A percentile compares a stretch with the other conserved stretches of the same genome.
Conservation (phyloP, 2,113 vertebrate genomes). For the Takifugu bimaculatus region DNA sequence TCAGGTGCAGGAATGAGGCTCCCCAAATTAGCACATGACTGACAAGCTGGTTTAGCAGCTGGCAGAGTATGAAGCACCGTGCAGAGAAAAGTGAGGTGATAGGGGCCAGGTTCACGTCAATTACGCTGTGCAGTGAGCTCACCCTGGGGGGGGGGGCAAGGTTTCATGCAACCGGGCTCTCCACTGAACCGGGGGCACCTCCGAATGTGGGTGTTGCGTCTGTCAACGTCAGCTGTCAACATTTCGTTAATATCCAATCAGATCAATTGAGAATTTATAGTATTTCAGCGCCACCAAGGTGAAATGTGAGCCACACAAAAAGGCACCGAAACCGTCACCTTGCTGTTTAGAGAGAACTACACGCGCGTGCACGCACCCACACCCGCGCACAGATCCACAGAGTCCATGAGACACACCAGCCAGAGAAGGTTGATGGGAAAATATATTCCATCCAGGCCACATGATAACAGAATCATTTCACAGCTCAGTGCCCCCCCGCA, state of each 20-base stretch:
- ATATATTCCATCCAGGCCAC: slow-evolving; percentile 87
- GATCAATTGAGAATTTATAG: too few species aligned
- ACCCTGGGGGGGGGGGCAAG: too few species aligned
- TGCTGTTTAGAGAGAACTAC: slow-evolving; percentile 13
- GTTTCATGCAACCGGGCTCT: too few species aligned
- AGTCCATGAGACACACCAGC: slow-evolving; percentile 55
- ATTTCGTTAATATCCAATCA: neutral
- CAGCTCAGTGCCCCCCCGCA: slow-evolving; percentile 51
- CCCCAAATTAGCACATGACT: slow-evolving; percentile 46
- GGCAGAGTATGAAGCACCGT: slow-evolving; percentile 18
- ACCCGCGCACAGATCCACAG: slow-evolving; percentile 16
- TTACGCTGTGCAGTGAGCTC: slow-evolving; percentile 46
- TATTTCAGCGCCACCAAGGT: neutral
- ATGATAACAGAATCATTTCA: slow-evolving; percentile 96
- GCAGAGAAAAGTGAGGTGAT: slow-evolving; percentile 20
- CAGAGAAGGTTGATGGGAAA: slow-evolving; percentile 74
- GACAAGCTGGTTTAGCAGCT: slow-evolving; percentile 39
- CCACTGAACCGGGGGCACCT: too few species aligned
- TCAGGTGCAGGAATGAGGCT: slow-evolving; percentile 24
- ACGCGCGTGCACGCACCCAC: slow-evolving; percentile 17
- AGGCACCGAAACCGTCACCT: slow-evolving; percentile 12
- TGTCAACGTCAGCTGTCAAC: neutral
- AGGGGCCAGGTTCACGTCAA: slow-evolving; percentile 26
- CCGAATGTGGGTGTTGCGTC: too few species aligned
- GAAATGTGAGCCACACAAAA: neutral